Conservation (phyloP, 1,140 invertebrate genomes). For the Trissolcus basalis region DNA sequence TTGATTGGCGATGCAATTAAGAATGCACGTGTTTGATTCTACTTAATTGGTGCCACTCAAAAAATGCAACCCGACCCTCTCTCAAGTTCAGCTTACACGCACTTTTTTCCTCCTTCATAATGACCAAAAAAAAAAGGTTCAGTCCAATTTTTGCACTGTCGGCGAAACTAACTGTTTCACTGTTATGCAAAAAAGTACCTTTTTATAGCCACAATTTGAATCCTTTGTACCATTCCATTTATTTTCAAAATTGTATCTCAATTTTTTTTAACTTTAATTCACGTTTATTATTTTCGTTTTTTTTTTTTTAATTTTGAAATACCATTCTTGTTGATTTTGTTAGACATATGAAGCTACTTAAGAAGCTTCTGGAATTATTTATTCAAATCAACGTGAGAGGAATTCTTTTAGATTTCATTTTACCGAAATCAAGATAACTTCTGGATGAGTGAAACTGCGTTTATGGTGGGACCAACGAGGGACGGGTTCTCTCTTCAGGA, state of each 20-base stretch:
- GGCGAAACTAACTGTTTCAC: neutral
- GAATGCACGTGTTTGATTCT: conserved; percentile 1
- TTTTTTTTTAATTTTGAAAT: no score
- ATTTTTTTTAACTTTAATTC: no score
- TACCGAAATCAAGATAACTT: neutral
- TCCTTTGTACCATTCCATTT: no score
- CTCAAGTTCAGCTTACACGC: no score
- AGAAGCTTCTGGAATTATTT: no score
- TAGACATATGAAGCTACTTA: no score
- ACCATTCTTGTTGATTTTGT: no score
- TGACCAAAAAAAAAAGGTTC: neutral
- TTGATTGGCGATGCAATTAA: conserved; percentile 20
- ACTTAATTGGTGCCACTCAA: neutral
- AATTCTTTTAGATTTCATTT: conserved; percentile 10
- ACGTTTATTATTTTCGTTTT: no score
- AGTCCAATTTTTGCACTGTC: neutral
- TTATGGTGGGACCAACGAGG: conserved; percentile 18
- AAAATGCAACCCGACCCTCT: neutral
- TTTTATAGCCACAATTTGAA: no score
- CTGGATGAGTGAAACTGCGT: conserved; percentile 43
- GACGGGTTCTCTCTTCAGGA: conserved; percentile 44
- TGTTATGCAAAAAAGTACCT: neutral
- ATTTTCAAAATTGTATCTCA: no score
- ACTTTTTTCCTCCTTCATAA: no score
- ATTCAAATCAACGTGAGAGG: neutral